Evolutionary conservation across 2,888 invertebrate genomes (phyloP).

Genomic region (Philereme vetulata): DNA sequence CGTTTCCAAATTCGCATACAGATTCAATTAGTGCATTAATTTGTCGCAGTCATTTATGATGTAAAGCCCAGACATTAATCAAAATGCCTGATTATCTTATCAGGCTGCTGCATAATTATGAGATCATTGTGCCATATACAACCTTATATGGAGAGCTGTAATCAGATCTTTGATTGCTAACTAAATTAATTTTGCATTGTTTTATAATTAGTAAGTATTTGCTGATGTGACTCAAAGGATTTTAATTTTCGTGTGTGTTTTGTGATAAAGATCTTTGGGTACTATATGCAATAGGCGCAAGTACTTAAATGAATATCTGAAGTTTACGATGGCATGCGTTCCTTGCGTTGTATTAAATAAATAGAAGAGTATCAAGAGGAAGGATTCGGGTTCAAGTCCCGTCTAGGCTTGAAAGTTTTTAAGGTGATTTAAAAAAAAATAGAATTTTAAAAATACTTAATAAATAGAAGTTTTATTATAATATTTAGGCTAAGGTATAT

Average conservation of each 20-base stretch:
- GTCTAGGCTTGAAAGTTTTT: no score
- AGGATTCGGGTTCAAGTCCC: no score
- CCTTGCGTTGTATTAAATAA: no score
- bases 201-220: constrained; percentile 17
- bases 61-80: constrained; percentile 22
- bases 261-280: not conserved
- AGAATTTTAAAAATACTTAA: no score
- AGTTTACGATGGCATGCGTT: no score
- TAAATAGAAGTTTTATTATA: no score
- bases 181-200: constrained; percentile 22
- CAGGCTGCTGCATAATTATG: constrained; percentile 44
- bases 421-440: no score
- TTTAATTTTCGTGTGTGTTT: not conserved
- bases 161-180: constrained; percentile 4
- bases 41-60: constrained; percentile 21
- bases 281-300: no score
- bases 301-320: no score
- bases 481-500: no score
- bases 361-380: no score
- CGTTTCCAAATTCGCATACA: not conserved
- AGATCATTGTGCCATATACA: constrained; percentile 43
- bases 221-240: constrained; percentile 6
- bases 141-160: constrained; percentile 16
- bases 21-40: constrained; percentile 8
- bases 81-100: constrained; percentile 31